A percentile compares a stretch with the other conserved stretches of the same genome.
phyloP scores from a whole-genome alignment of 1,140 invertebrate genomes.

The Drosophila littoralis region DNA sequence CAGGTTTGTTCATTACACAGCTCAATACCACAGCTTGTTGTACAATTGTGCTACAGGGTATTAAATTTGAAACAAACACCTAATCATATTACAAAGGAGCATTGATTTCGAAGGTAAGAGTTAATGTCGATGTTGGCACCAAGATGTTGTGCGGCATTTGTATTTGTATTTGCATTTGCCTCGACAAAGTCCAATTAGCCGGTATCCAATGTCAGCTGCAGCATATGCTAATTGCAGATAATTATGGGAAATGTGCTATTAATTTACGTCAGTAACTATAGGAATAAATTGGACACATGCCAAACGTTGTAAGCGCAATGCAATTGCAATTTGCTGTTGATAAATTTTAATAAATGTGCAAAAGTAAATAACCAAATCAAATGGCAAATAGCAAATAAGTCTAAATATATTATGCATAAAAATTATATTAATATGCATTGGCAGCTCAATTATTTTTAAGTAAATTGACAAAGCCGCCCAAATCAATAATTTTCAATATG shows the following conservation, averaged over 20 bases:
- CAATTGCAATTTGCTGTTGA: neutral
- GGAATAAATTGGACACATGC: constrained; percentile 16
- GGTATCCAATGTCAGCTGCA: constrained; percentile 25
- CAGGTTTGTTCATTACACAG: no score
- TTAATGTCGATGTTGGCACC: no score
- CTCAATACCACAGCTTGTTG: no score
- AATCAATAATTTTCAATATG: constrained; percentile 2
- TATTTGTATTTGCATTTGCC: neutral
- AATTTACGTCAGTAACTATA: constrained; percentile 47
- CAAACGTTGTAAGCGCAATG: constrained; percentile 1
- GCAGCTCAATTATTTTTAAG: no score
- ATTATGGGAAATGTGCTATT: constrained; percentile 34
- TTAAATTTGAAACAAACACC: constrained; percentile 1
- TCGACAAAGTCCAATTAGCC: neutral
- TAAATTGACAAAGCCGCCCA: neutral
- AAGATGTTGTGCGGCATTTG: neutral
- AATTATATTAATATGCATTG: neutral
- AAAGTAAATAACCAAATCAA: constrained; percentile 7
- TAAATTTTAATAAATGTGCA: neutral
- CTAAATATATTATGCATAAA: neutral
- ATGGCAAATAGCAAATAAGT: neutral
- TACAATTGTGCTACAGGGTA: neutral
- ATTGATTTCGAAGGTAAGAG: neutral
- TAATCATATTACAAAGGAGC: constrained; percentile 4
- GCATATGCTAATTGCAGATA: constrained; percentile 30